Percentiles rank a stretch among this genome's conserved stretches.
phyloP scores from a whole-genome alignment of 2,797 vertebrate genomes.

The Diplodus puntazzo region DNA sequence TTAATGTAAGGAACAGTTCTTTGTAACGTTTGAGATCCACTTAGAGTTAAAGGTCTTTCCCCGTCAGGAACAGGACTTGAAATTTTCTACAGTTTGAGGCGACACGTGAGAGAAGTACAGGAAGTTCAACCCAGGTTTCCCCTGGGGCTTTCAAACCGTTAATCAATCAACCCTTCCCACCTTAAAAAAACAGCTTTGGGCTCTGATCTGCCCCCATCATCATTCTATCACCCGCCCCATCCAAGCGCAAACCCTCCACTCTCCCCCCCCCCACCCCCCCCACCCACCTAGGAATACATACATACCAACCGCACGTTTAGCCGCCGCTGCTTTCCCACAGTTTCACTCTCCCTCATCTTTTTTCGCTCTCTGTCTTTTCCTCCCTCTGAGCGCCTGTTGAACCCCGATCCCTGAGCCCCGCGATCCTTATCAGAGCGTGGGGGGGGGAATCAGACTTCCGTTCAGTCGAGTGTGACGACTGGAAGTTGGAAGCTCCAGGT shows the following conservation, averaged over 20 bases:
- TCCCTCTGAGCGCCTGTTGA: constrained; percentile 21
- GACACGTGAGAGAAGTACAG: constrained; percentile 58
- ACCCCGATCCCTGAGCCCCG: constrained; percentile 51
- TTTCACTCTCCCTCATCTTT: constrained; percentile 47
- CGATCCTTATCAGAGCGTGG: constrained; percentile 67
- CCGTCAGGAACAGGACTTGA: neutral
- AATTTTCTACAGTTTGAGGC: constrained; percentile 34
- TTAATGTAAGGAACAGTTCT: neutral
- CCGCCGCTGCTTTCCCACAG: constrained; percentile 44
- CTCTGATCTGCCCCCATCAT: constrained; percentile 73
- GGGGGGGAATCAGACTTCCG: constrained; percentile 70
- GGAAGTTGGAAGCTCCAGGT: constrained; percentile 76
- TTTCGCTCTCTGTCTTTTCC: constrained; percentile 35
- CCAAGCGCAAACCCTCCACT: constrained; percentile 31
- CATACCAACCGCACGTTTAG: constrained; percentile 51
- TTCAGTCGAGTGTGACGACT: constrained; percentile 74
- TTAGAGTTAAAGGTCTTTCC: neutral
- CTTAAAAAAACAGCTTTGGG: constrained; percentile 66
- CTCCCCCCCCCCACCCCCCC: neutral
- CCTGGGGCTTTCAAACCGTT: constrained; percentile 56
- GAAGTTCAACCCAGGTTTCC: constrained; percentile 66
- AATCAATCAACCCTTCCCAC: constrained; percentile 73
- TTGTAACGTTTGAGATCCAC: neutral
- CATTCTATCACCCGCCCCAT: constrained; percentile 70
- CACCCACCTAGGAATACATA: constrained; percentile 46